These are phyloP conservation scores for Pipistrellus nathusii DNA, from an alignment of 2,797 vertebrate genomes.

Conservation along the genomic window DNA sequence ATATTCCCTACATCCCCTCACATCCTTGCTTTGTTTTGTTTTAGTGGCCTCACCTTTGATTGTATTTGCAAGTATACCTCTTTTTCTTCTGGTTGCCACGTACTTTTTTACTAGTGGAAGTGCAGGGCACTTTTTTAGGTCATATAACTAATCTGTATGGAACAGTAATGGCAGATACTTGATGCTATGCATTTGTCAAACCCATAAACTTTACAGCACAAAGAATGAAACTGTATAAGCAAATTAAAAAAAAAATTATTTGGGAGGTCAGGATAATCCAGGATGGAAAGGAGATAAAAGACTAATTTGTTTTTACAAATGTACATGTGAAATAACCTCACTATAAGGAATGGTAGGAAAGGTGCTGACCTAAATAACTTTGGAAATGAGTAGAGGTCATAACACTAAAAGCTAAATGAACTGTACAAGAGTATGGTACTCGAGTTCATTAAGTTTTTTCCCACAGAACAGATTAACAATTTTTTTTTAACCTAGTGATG, in stretches of 20 bases:
- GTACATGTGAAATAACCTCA: neutral
- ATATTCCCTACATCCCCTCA: neutral
- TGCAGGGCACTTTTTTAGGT: neutral
- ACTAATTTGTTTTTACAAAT: neutral
- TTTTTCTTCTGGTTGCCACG: neutral
- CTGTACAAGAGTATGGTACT: neutral
- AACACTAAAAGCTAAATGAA: neutral
- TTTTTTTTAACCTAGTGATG: neutral
- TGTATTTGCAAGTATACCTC: neutral
- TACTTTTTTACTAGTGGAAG: neutral
- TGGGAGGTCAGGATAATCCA: neutral
- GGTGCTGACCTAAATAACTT: neutral
- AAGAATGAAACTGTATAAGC: neutral
- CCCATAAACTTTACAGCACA: neutral
- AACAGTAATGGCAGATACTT: neutral
- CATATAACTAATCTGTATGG: neutral
- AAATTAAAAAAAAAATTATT: neutral
- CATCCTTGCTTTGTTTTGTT: neutral
- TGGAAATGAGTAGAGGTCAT: neutral
- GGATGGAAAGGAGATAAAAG: neutral
- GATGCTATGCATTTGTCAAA: neutral
- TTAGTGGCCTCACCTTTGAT: neutral
- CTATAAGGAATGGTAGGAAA: neutral
- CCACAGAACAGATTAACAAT: neutral
- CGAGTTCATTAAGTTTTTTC: neutral